These are phyloP conservation scores for Chiroxiphia lanceolata DNA, from an alignment of 2,797 vertebrate genomes.

Conservation along the genomic window DNA sequence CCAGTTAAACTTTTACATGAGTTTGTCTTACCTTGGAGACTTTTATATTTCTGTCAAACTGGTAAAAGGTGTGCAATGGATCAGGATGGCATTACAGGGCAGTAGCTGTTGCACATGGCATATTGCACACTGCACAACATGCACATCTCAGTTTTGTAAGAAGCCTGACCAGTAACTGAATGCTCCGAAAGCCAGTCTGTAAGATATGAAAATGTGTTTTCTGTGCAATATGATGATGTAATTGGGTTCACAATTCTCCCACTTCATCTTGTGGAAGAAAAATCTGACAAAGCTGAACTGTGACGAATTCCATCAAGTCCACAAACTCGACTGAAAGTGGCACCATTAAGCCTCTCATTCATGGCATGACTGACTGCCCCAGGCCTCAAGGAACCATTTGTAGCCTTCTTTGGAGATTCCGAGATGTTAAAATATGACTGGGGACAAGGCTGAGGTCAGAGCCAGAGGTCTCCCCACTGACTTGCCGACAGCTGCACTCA, in stretches of 20 bases:
- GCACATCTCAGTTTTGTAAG: background rate
- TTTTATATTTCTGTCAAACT: background rate
- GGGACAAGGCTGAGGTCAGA: background rate
- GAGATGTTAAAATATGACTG: background rate
- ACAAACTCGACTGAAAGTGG: constrained; percentile 2
- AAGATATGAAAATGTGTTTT: background rate
- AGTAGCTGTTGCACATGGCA: background rate
- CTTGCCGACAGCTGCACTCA: background rate
- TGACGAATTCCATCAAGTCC: background rate
- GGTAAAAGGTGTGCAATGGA: background rate
- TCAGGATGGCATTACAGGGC: background rate
- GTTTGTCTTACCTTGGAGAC: background rate
- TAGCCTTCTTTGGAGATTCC: background rate
- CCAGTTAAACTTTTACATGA: background rate
- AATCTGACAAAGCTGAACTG: background rate
- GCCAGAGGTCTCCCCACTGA: background rate
- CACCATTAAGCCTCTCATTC: background rate
- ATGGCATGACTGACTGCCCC: background rate
- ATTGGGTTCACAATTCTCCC: background rate
- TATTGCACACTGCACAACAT: background rate
- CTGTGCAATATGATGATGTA: background rate
- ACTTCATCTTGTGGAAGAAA: background rate
- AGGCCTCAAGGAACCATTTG: background rate
- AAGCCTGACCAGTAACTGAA: background rate
- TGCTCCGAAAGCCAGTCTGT: background rate